These are phyloP conservation scores for Gallinago stenura DNA, from an alignment of 2,797 vertebrate genomes.

Conservation along the genomic window DNA sequence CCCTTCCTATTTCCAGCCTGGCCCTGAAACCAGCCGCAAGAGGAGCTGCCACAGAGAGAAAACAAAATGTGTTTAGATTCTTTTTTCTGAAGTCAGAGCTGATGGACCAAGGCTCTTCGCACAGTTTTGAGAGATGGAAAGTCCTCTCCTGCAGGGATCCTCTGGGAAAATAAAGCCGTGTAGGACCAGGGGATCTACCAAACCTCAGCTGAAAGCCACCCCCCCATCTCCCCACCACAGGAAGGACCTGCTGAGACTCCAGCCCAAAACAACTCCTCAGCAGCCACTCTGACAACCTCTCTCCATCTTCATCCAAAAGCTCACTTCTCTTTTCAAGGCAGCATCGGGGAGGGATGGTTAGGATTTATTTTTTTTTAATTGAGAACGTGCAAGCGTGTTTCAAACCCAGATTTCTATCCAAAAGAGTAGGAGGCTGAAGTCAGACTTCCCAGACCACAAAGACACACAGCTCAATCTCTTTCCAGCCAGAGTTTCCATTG, in stretches of 20 bases:
- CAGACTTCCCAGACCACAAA: slow-evolving; percentile 67
- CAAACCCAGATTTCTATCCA: slow-evolving; percentile 45
- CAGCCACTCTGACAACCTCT: not conserved
- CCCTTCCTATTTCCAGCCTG: not conserved
- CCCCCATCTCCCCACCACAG: not conserved
- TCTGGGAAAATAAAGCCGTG: not conserved
- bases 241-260: not conserved
- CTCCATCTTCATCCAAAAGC: not conserved
- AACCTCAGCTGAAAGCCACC: not conserved
- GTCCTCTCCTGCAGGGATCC: not conserved
- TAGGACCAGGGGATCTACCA: not conserved
- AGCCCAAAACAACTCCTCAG: not conserved
- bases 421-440: slow-evolving; percentile 67
- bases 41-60: not conserved
- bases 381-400: not conserved
- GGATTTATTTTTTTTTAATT: not conserved
- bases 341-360: not conserved
- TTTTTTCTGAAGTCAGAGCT: not conserved
- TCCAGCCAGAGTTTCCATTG: slow-evolving; percentile 66
- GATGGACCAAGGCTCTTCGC: not conserved
- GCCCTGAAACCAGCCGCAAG: not conserved
- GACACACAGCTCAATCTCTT: not conserved
- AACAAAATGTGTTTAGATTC: not conserved
- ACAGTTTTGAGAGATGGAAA: not conserved
- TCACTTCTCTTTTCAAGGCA: not conserved